These are phyloP conservation scores for Lineus longissimus DNA, from an alignment of 1,140 invertebrate genomes.

Conservation along the genomic window DNA sequence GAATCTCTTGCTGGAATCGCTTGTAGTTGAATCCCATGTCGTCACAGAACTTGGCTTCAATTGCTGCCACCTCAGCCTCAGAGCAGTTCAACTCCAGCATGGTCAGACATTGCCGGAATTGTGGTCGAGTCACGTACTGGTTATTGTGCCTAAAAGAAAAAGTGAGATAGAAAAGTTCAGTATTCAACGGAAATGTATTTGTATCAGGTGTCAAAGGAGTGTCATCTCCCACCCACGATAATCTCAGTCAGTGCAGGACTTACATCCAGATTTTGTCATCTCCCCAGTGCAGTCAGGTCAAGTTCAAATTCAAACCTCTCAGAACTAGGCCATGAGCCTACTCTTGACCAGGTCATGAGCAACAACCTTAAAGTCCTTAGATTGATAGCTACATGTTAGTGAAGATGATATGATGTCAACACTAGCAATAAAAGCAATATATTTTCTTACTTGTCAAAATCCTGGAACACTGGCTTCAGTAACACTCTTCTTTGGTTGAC, in stretches of 20 bases:
- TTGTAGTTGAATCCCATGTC: slow-evolving; percentile 51
- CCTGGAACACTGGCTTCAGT: slow-evolving; percentile 48
- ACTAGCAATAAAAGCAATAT: neutral
- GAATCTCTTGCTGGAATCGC: slow-evolving; percentile 41
- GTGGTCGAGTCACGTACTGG: slow-evolving; percentile 45
- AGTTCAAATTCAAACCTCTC: too few relatives aligned
- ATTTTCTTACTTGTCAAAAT: slow-evolving; percentile 48
- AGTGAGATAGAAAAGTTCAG: too few relatives aligned
- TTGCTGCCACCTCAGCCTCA: slow-evolving; percentile 38
- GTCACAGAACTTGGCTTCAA: slow-evolving; percentile 49
- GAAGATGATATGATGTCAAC: neutral
- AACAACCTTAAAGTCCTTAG: too few relatives aligned
- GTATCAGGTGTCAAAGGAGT: too few relatives aligned
- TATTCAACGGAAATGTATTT: too few relatives aligned
- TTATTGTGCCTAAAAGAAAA: slow-evolving; percentile 46
- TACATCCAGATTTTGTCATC: too few relatives aligned
- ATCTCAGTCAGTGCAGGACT: too few relatives aligned
- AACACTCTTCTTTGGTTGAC: slow-evolving; percentile 44
- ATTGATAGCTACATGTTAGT: too few relatives aligned
- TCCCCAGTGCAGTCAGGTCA: too few relatives aligned
- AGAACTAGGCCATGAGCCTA: too few relatives aligned
- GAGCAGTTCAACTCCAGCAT: slow-evolving; percentile 45
- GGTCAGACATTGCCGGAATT: slow-evolving; percentile 51
- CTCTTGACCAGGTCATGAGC: too few relatives aligned
- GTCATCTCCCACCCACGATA: too few relatives aligned